Evolutionary conservation across 1,140 invertebrate genomes (phyloP), one percentile per base, ranked within the genome.

Genomic region (Telenomus remus): DNA sequence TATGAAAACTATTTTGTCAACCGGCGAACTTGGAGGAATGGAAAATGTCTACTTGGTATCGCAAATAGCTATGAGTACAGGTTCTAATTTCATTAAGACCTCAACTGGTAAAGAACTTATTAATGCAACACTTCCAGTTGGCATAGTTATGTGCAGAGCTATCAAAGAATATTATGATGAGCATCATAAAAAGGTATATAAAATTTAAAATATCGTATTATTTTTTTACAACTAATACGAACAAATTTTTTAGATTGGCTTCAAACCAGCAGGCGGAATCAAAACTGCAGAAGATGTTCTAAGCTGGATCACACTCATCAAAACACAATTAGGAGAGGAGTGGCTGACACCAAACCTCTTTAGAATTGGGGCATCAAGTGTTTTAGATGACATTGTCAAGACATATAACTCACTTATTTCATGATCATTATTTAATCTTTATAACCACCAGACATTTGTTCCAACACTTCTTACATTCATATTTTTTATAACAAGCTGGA

Each of bases 61-160:
- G 14, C 92, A 98, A 87, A 90, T 96, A 11, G 94, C 96, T 16
- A 98, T 99, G 95, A 91, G 95, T 91, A 97, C 97, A 68, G 97
- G 97, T 14, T 93, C 96, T 33, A 95, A 99, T 90, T 99, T 99
- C 82, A 99, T 99, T 53, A 99, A 99, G 88, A 99, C 98, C 19
- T 99, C 97, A 0, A 99, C 98, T 1, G 98, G 98, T 47, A 99
- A 99, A 89, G 98, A 99, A 89, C 85, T 90, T 11, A 92, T 98
- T 0, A 99, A 99, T 91, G 98, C 98, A 1, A 99, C 94, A 8
- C 86, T 99, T 42, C 92, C 94, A 35, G 93, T 95, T 51, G 97
- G 97, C 5, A 88, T 98, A 14, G 93, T 99, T 0, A 99, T 99
- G 98, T 94, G 95, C 54, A 87, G 93, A 81, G 98, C 97, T 43